Evolutionary conservation across 1,140 invertebrate genomes (phyloP), one percentile per base, ranked within the genome.

Genomic region (Lerema accius): DNA sequence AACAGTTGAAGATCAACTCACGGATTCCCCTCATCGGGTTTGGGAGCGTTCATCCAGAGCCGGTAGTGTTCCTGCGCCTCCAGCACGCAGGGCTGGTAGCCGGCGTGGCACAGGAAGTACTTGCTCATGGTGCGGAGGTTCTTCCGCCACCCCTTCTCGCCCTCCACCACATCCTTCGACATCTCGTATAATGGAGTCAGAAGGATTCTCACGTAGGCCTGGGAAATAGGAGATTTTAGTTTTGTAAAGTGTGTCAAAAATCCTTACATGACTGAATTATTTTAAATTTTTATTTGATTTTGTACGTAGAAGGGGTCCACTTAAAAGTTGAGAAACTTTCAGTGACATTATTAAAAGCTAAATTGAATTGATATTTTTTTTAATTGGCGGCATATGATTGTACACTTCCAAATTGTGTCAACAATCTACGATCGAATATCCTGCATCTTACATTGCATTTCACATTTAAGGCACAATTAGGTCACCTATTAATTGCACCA

Each of bases 11-110:
- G 11, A 59, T 49, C 63, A 67, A 93, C 93, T 92, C 73, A 96
- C 95, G 94, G 94, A 82, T 94, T 95, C 63, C 94, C 94, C 72
- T 93, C 93, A 76, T 95, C 94, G 11, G 95, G 94, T 67, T 94
- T 92, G 10, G 92, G 88, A 16, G 92, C 91, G 32, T 93, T 89
- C 87, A 95, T 92, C 95, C 95, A 96, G 69, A 93, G 92, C 37
- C 91, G 91, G 70, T 92, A 96, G 4, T 93, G 92, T 1, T 91
- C 90, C 66, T 94, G 92, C 0, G 95, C 94, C 75, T 95, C 93
- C 40, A 92, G 82, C 14, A 96, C 92, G 66, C 95, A 96, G 0
- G 95, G 94, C 46, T 92, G 91, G 78, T 95, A 95, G 0, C 95
- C 95, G 42, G 94, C 93, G 35, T 92, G 91, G 69, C 95, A 96